Base-by-base conservation (phyloP, 2,113 vertebrate species). In the Oreocharis arfaki region DNA sequence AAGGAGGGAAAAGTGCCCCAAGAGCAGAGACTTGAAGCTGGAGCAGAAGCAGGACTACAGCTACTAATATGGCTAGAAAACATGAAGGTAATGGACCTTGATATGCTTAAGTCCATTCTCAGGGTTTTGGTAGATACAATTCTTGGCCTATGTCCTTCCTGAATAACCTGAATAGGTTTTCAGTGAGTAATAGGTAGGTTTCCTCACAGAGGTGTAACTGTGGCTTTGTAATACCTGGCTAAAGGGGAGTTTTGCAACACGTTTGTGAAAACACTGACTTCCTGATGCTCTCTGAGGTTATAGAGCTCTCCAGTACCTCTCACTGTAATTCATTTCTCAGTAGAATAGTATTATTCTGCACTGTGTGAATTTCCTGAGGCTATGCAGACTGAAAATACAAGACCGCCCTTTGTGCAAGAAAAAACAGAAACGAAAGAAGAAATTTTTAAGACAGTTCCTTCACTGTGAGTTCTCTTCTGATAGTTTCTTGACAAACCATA, bases 371-470 rank as follows among this genome's bases (percentile, higher is more conserved):
- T 91, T 85, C 90, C 90, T 41, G 71, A 92, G 33, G 95, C 85
- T 91, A 70, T 56, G 64, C 42, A 93, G 93, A 74, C 82, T 90
- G 82, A 88, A 94, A 93, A 91, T 60, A 88, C 49, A 86, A 52
- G 85, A 59, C 23, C 86, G 26, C 26, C 32, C 47, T 86, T 93
- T 92, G 60, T 88, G 82, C 32, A 86, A 77, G 47, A 55, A 63
- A 91, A 95, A 81, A 63, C 47, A 93, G 71, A 91, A 93, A 93
- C 4, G 52, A 80, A 91, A 81, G 42, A 79, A 83, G 64, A 79
- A 65, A 89, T 93, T 91, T 95, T 94, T 74, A 74, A 94, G 85
- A 94, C 90, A 93, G 79, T 41, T 86, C 71, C 69, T 95, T 93
- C 79, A 46, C 70, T 85, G 37, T 60, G 28, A 70, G 61, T 90